Percentiles rank a stretch among this genome's conserved stretches.
Conservation (phyloP, 1,140 invertebrate genomes). For the Rhynchophorus ferrugineus region DNA sequence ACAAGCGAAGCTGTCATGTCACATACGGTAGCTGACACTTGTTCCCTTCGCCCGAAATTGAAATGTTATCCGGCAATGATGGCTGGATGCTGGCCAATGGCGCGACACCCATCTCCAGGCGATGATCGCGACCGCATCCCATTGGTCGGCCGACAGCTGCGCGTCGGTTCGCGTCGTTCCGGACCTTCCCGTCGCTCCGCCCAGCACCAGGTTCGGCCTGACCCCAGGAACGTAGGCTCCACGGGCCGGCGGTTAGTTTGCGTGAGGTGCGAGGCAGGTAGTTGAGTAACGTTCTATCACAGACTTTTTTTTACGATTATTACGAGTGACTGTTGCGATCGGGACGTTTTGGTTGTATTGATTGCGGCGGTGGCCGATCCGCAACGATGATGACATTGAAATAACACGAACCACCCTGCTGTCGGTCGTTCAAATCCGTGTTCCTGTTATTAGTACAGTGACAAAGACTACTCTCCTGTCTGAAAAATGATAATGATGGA, state of each 20-base stretch:
- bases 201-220: constrained; percentile 9
- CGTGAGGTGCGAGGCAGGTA: constrained; percentile 12
- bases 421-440: no score
- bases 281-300: not conserved
- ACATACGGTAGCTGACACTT: constrained; percentile 39
- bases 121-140: constrained; percentile 8
- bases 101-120: constrained; percentile 29
- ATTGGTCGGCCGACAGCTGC: constrained; percentile 30
- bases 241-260: constrained; percentile 13
- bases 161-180: constrained; percentile 26
- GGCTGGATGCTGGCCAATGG: constrained; percentile 38
- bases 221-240: constrained; percentile 2
- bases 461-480: constrained; percentile 6
- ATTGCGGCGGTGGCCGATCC: no score
- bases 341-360: no score
- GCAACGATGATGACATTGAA: no score
- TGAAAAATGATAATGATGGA: constrained; percentile 61
- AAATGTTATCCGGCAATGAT: constrained; percentile 39
- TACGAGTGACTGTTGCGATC: no score
- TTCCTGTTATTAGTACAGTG: not conserved
- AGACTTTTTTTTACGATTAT: no score
- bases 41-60: constrained; percentile 37
- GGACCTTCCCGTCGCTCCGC: constrained; percentile 17
- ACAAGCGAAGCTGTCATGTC: constrained; percentile 38
- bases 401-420: no score